Evolutionary conservation across 2,888 invertebrate genomes (phyloP).

Genomic region (Daptonema setosum): DNA sequence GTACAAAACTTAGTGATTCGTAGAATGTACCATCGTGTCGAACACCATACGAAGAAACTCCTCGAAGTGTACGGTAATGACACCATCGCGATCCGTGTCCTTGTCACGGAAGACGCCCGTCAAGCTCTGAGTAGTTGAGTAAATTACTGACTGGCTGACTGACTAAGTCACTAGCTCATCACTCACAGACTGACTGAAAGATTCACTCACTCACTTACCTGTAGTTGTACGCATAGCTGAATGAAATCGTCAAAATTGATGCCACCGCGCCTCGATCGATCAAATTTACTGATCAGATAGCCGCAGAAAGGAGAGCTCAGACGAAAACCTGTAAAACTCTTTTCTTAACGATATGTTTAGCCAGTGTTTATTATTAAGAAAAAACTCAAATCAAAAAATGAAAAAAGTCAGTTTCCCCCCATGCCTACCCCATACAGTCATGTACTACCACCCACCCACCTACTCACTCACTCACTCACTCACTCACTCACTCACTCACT

Average conservation of each 20-base stretch:
- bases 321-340: not conserved
- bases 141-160: not conserved
- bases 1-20: too few relatives aligned
- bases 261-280: conserved; percentile 64
- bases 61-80: conserved; percentile 56
- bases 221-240: conserved; percentile 62
- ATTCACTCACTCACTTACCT: too few relatives aligned
- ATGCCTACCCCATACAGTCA: too few relatives aligned
- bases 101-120: conserved; percentile 53
- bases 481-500: too few relatives aligned
- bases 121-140: conserved; percentile 1
- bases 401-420: too few relatives aligned
- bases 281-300: conserved; percentile 69
- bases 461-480: too few relatives aligned
- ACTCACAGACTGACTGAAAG: too few relatives aligned
- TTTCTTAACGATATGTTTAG: too few relatives aligned
- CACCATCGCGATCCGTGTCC: conserved; percentile 56
- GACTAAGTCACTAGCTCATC: too few relatives aligned
- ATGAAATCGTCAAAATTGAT: conserved; percentile 96
- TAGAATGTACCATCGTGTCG: not conserved
- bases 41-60: conserved; percentile 55
- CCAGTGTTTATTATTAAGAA: not conserved
- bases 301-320: conserved; percentile 42
- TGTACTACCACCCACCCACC: too few relatives aligned
- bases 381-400: too few relatives aligned